Evolutionary conservation across 2,113 vertebrate genomes (phyloP).

Genomic region (Lanius ludovicianus): DNA sequence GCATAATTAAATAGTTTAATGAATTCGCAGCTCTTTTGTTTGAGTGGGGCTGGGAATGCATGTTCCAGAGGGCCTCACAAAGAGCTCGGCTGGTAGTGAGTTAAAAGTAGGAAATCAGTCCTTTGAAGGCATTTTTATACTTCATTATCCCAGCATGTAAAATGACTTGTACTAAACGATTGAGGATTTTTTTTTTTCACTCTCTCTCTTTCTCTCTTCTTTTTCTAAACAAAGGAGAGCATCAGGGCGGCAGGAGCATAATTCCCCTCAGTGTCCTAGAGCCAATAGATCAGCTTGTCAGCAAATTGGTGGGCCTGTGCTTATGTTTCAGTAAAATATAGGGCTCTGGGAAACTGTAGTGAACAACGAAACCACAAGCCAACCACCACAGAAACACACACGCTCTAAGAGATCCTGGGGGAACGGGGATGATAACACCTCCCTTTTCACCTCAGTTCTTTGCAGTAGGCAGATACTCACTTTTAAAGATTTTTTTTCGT

Average conservation of each 20-base stretch:
- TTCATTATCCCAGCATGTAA: conserved; percentile 99
- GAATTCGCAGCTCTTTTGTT: conserved; percentile 92
- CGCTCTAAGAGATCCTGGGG: not conserved
- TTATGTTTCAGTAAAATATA: conserved; percentile 17
- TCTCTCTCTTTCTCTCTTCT: conserved; percentile 74
- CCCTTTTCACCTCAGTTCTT: not conserved
- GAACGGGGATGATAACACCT: not conserved
- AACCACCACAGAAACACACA: conserved; percentile 22
- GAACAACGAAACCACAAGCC: conserved; percentile 29
- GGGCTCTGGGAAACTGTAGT: conserved; percentile 33
- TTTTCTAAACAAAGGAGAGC: conserved; percentile 81
- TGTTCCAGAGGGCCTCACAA: conserved; percentile 83
- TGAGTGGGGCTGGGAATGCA: conserved; percentile 79
- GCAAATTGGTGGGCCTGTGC: conserved; percentile 69
- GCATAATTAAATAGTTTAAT: conserved; percentile 98
- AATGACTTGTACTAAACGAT: conserved; percentile 97
- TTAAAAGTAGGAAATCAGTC: conserved; percentile 92
- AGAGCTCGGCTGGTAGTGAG: conserved; percentile 84
- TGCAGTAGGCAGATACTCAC: not conserved
- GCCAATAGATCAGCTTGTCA: conserved; percentile 71
- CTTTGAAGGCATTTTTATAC: conserved; percentile 98
- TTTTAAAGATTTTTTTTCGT: not conserved
- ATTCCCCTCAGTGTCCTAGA: conserved; percentile 72
- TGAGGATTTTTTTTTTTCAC: conserved; percentile 87
- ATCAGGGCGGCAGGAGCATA: conserved; percentile 74